Conservation (phyloP, 2,888 invertebrate species). For the Habrosyne pyritoides region DNA sequence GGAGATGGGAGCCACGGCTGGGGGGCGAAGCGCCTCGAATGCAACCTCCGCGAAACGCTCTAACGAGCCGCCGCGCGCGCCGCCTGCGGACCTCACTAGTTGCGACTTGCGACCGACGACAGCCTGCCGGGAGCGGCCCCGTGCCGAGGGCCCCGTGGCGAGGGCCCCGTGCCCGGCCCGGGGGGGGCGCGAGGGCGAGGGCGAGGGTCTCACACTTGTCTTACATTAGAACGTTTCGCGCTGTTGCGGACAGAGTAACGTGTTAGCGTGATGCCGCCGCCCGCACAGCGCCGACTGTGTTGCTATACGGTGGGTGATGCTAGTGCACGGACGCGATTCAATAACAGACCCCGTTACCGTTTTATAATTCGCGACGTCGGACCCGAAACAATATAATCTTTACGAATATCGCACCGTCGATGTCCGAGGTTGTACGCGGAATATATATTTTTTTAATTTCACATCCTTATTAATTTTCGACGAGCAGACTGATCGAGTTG, state of each 20-base stretch:
- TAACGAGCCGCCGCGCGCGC: constrained; percentile 84
- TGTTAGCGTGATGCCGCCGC: constrained; percentile 41
- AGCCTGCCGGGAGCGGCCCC: constrained; percentile 12
- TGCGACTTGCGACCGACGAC: not conserved
- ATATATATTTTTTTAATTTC: too few species aligned
- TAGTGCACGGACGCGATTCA: constrained; percentile 27
- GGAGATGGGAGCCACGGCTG: constrained; percentile 91
- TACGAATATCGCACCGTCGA: too few species aligned
- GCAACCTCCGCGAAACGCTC: constrained; percentile 91
- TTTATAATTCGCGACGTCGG: not conserved
- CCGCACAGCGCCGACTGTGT: constrained; percentile 19
- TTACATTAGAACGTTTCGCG: constrained; percentile 77
- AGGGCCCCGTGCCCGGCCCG: constrained; percentile 13
- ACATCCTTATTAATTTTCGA: not conserved
- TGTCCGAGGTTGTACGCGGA: too few species aligned
- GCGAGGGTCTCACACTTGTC: constrained; percentile 21
- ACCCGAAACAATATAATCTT: not conserved
- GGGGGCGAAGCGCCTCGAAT: constrained; percentile 87
- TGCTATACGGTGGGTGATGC: constrained; percentile 27
- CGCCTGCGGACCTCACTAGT: constrained; percentile 47
- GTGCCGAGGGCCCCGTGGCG: constrained; percentile 7
- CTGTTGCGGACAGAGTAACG: constrained; percentile 60
- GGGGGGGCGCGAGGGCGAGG: constrained; percentile 2
- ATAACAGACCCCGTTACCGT: not conserved
- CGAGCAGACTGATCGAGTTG: not conserved